phyloP scores from a whole-genome alignment of 2,113 vertebrate genomes.

The Semicossyphus pulcher region DNA sequence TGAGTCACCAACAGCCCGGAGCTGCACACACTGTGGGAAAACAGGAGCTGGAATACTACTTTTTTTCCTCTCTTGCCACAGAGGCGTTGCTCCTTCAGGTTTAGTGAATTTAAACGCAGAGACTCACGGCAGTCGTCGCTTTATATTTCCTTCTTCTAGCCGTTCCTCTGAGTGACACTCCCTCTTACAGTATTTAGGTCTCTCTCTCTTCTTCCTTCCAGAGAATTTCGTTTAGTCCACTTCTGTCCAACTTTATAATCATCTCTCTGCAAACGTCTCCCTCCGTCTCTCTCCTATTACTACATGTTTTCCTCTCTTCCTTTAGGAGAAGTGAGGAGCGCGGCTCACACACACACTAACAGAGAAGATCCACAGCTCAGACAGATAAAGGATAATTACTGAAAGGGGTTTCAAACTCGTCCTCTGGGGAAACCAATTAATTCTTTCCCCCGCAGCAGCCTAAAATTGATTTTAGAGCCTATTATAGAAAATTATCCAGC shows the following conservation, averaged over 20 bases:
- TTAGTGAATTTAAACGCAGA: background rate
- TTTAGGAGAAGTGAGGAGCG: background rate
- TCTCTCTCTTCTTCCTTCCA: slow-evolving; percentile 5
- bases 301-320: background rate
- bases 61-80: background rate
- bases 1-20: slow-evolving; percentile 24
- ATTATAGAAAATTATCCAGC: slow-evolving; percentile 25
- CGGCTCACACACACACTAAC: background rate
- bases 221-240: slow-evolving; percentile 6
- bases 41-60: background rate
- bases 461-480: slow-evolving; percentile 32
- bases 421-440: slow-evolving; percentile 28
- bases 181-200: background rate
- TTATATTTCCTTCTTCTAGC: background rate
- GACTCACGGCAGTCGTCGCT: background rate
- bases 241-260: slow-evolving; percentile 30
- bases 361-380: slow-evolving; percentile 18
- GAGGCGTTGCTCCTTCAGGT: background rate
- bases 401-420: background rate
- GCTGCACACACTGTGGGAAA: slow-evolving; percentile 17
- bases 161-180: background rate
- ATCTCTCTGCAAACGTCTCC: background rate
- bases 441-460: background rate
- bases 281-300: background rate
- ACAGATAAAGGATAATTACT: slow-evolving; percentile 52